phyloP scores from a whole-genome alignment of 2,797 vertebrate species.

The Cirrhinus mrigala region DNA sequence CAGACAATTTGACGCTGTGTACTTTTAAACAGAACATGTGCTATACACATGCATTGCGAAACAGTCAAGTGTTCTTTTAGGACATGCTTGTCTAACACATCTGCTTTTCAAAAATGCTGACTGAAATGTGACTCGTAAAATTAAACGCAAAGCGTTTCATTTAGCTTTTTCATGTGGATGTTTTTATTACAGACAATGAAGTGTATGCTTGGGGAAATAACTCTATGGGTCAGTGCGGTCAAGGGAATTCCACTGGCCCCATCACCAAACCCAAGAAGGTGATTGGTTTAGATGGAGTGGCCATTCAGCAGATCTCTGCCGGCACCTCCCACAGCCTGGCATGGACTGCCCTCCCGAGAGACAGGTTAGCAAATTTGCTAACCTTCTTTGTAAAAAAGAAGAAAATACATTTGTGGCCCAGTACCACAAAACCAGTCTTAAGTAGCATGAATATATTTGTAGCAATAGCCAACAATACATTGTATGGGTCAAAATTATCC shows the following conservation, averaged over 20 bases:
- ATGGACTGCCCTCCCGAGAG: constrained; percentile 84
- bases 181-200: constrained; percentile 78
- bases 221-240: constrained; percentile 87
- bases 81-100: neutral
- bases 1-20: constrained; percentile 4
- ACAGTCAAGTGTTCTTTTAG: neutral
- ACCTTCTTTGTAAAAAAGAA: neutral
- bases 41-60: neutral
- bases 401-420: no score
- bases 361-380: constrained; percentile 73
- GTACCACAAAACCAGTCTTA: no score
- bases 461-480: no score
- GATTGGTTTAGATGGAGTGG: constrained; percentile 82
- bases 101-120: neutral
- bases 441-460: no score
- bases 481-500: no score
- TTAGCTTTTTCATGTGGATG: neutral
- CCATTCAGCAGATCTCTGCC: constrained; percentile 84
- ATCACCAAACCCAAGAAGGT: constrained; percentile 87
- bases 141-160: neutral
- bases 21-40: constrained; percentile 13
- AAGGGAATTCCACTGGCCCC: constrained; percentile 84
- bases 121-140: neutral
- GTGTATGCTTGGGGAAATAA: constrained; percentile 87
- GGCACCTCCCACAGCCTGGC: constrained; percentile 86